phyloP scores from a whole-genome alignment of 2,113 vertebrate species.

The Sphaerodactylus townsendi region DNA sequence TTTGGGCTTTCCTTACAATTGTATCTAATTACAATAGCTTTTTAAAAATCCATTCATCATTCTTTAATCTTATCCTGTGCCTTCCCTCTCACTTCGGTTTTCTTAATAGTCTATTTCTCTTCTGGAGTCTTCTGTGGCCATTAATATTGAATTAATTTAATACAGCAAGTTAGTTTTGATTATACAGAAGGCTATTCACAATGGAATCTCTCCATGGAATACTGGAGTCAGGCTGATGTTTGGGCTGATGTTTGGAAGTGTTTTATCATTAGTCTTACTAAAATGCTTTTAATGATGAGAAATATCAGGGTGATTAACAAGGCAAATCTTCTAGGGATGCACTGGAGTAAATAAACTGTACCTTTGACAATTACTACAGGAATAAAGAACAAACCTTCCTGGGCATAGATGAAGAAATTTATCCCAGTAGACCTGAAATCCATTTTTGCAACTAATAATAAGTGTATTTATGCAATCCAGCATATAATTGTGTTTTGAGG shows the following conservation, averaged over 20 bases:
- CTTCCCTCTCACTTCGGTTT: slow-evolving; percentile 18
- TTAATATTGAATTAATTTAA: slow-evolving; percentile 54
- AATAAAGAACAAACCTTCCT: not conserved
- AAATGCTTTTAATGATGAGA: not conserved
- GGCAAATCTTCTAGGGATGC: too few species aligned
- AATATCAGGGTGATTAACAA: not conserved
- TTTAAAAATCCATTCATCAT: slow-evolving; percentile 10
- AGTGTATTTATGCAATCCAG: not conserved
- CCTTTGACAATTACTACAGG: not conserved
- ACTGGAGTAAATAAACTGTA: not conserved
- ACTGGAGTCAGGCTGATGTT: slow-evolving; percentile 11
- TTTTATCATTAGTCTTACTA: not conserved
- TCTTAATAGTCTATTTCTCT: slow-evolving; percentile 44
- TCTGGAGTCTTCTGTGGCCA: slow-evolving; percentile 33
- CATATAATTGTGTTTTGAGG: too few species aligned
- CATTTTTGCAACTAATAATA: not conserved
- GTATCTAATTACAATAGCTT: slow-evolving; percentile 40
- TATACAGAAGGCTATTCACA: slow-evolving; percentile 13
- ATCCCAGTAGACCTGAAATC: not conserved
- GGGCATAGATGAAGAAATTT: not conserved
- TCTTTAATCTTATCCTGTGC: slow-evolving; percentile 16
- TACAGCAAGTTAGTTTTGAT: slow-evolving; percentile 40
- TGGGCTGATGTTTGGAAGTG: not conserved
- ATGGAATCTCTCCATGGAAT: slow-evolving; percentile 13
- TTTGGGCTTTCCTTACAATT: slow-evolving; percentile 42